phyloP scores from a whole-genome alignment of 1,140 invertebrate genomes.

The Hypothenemus hampei region DNA sequence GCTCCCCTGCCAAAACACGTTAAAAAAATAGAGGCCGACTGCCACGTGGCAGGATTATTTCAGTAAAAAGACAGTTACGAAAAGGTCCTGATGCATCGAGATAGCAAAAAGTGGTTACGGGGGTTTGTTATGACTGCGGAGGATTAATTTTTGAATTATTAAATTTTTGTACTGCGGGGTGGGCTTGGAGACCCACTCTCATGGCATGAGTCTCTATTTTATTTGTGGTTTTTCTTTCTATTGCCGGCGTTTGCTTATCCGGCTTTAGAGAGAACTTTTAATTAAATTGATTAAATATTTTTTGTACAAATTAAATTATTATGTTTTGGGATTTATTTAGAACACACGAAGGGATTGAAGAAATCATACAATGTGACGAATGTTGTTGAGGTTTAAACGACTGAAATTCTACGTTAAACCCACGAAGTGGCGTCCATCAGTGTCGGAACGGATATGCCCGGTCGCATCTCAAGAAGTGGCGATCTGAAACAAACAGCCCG shows the following conservation, averaged over 20 bases:
- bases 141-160: constrained; percentile 43
- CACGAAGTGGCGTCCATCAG: constrained; percentile 2
- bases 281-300: no score
- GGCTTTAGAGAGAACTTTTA: neutral
- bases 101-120: constrained; percentile 42
- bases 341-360: no score
- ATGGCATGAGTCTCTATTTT: constrained; percentile 1
- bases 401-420: no score
- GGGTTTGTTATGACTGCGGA: constrained; percentile 40
- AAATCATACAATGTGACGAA: neutral
- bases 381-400: neutral
- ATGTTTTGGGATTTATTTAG: no score
- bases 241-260: neutral
- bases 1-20: no score
- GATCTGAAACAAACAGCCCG: constrained; percentile 19
- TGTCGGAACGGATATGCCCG: constrained; percentile 11
- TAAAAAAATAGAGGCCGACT: constrained; percentile 1
- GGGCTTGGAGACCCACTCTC: no score
- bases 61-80: constrained; percentile 37
- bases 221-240: constrained; percentile 7
- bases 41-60: constrained; percentile 39
- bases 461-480: constrained; percentile 14
- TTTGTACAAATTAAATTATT: no score
- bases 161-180: constrained; percentile 33
- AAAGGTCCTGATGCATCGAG: constrained; percentile 36